phyloP scores from a whole-genome alignment of 2,797 vertebrate genomes.

The Gambelia wislizenii region DNA sequence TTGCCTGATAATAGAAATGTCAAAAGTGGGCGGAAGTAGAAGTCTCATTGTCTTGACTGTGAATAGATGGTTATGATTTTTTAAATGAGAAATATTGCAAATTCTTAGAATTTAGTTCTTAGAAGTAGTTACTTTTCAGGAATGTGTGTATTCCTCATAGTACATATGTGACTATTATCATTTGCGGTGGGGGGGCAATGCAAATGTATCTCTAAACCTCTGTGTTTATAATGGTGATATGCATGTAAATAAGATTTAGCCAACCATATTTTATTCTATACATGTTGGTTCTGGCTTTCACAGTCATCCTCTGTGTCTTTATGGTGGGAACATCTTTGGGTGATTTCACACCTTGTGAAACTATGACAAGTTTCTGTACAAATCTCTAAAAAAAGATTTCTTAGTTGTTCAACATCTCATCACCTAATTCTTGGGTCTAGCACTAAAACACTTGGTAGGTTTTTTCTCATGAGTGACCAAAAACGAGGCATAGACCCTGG shows the following conservation, averaged over 20 bases:
- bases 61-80: slow-evolving; percentile 75
- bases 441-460: too few relatives aligned
- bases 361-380: background rate
- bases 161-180: slow-evolving; percentile 51
- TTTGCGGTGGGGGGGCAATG: background rate
- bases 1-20: slow-evolving; percentile 81
- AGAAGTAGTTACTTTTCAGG: slow-evolving; percentile 71
- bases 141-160: slow-evolving; percentile 67
- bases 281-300: background rate
- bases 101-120: slow-evolving; percentile 64
- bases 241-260: background rate
- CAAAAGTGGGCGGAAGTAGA: slow-evolving; percentile 73
- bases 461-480: background rate
- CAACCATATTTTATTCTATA: background rate
- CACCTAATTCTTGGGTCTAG: background rate
- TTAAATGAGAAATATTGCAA: slow-evolving; percentile 79
- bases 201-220: slow-evolving; percentile 38
- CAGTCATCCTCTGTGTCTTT: too few relatives aligned
- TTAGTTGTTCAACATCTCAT: background rate
- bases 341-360: background rate
- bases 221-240: background rate
- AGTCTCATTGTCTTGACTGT: slow-evolving; percentile 80
- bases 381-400: background rate
- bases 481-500: background rate
- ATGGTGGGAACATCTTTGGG: background rate